A percentile compares a stretch with the other conserved stretches of the same genome.
phyloP scores from a whole-genome alignment of 1,140 invertebrate species.

The Steinernema feltiae region DNA sequence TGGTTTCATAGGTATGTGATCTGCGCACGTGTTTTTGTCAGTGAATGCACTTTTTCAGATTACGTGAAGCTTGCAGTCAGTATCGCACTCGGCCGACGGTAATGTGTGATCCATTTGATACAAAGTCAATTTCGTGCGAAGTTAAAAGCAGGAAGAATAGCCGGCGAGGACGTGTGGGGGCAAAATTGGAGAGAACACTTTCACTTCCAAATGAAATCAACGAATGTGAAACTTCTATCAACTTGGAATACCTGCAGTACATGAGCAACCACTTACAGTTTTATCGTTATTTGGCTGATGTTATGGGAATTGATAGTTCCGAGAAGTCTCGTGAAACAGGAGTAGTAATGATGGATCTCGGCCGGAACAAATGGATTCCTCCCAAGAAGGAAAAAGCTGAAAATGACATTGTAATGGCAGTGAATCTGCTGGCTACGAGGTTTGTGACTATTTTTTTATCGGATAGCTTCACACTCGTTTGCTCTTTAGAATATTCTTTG shows the following conservation, averaged over 20 bases:
- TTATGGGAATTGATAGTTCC: background rate
- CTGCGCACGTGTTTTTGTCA: constrained; percentile 49
- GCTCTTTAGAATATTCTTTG: constrained; percentile 71
- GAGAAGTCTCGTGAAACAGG: constrained; percentile 19
- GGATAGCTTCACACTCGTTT: constrained; percentile 65
- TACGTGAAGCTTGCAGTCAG: constrained; percentile 40
- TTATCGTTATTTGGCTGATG: background rate
- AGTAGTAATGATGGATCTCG: constrained; percentile 43
- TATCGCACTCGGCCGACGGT: background rate
- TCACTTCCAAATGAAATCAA: background rate
- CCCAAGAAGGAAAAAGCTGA: constrained; percentile 17
- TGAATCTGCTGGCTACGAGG: constrained; percentile 42
- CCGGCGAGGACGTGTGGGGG: background rate
- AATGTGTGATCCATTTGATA: background rate
- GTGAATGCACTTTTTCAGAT: constrained; percentile 25
- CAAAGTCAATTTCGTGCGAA: background rate
- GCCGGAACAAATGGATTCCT: constrained; percentile 37
- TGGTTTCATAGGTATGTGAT: constrained; percentile 66
- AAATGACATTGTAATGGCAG: constrained; percentile 42
- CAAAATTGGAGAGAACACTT: background rate
- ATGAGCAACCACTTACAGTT: constrained; percentile 27
- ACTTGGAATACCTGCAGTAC: constrained; percentile 24
- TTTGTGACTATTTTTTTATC: background rate
- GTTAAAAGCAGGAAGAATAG: background rate
- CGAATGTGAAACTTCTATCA: background rate